Percentiles rank a stretch among this genome's conserved stretches.
These are phyloP conservation scores for Cephalophus harveyi DNA, from an alignment of 2,113 vertebrate genomes.

Conservation along the genomic window DNA sequence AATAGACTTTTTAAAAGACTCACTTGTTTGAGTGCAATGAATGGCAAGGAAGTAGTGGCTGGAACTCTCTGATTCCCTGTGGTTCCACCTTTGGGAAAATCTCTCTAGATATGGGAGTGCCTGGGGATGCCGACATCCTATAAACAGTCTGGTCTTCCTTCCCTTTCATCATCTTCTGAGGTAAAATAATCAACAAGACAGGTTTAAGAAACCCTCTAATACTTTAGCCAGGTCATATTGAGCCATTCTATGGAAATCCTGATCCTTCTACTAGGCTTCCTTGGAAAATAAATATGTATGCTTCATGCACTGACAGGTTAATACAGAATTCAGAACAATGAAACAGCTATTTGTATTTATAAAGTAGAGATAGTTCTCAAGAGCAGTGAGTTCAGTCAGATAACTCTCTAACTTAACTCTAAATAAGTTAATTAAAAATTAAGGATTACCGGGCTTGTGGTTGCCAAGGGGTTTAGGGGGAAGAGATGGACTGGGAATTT, in stretches of 20 bases:
- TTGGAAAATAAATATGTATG: neutral
- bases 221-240: neutral
- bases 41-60: neutral
- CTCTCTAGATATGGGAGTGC: neutral
- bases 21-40: neutral
- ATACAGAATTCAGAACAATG: neutral
- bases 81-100: neutral
- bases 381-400: neutral
- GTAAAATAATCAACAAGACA: neutral
- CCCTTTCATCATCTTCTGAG: neutral
- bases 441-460: neutral
- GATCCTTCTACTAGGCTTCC: neutral
- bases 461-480: neutral
- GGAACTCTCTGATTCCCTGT: neutral
- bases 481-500: neutral
- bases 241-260: neutral
- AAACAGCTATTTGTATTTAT: neutral
- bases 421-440: neutral
- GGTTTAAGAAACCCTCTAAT: neutral
- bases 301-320: neutral
- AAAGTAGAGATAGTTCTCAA: neutral
- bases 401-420: neutral
- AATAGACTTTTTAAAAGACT: neutral
- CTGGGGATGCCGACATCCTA: neutral
- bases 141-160: neutral